Conservation (phyloP, 2,797 vertebrate species). For the Phylloscopus collybita region DNA sequence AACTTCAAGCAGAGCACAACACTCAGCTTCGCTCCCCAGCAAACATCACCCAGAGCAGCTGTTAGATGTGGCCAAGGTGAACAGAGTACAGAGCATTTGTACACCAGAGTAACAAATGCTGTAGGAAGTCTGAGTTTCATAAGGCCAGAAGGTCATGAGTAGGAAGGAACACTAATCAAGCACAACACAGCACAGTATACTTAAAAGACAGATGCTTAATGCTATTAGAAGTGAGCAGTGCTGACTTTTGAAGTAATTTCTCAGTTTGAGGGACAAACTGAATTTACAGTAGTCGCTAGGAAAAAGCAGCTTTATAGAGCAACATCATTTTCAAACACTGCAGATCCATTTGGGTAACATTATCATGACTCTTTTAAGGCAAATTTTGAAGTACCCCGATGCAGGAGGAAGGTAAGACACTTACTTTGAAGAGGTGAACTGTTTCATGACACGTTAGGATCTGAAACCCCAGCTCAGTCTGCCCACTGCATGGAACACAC, state of each 20-base stretch:
- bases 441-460: constrained; percentile 84
- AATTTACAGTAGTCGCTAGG: neutral
- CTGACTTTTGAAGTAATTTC: neutral
- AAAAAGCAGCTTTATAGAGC: neutral
- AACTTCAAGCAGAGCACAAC: neutral
- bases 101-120: neutral
- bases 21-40: neutral
- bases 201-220: neutral
- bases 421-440: constrained; percentile 88
- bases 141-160: neutral
- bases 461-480: constrained; percentile 82
- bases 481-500: constrained; percentile 74
- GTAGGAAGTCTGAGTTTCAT: neutral
- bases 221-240: neutral
- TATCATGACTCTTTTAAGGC: neutral
- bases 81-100: neutral
- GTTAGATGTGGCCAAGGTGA: neutral
- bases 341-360: neutral
- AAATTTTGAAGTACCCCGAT: neutral
- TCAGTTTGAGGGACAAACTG: neutral
- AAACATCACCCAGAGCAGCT: neutral
- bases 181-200: neutral
- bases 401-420: constrained; percentile 34
- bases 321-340: neutral
- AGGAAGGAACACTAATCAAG: neutral